Evolutionary conservation across 2,888 invertebrate species (phyloP).

Genomic region (Homarus gammarus): DNA sequence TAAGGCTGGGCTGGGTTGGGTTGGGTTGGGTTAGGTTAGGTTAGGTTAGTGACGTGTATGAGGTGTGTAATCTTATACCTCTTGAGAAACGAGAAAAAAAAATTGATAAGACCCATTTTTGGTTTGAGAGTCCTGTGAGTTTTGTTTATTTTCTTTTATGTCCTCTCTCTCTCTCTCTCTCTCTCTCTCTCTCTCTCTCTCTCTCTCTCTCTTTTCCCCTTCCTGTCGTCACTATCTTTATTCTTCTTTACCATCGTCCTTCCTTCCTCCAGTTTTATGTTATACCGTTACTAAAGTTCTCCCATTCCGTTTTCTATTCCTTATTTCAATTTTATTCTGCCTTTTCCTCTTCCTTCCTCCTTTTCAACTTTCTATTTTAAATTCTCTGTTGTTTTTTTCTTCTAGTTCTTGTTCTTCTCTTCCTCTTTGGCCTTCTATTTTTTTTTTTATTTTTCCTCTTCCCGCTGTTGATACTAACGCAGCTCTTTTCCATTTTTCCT

Average conservation of each 20-base stretch:
- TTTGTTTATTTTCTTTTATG: neutral
- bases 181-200: neutral
- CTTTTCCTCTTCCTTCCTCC: neutral
- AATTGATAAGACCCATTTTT: too few relatives aligned
- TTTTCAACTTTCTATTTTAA: neutral
- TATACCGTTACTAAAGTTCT: too few relatives aligned
- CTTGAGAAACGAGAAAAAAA: too few relatives aligned
- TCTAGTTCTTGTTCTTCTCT: neutral
- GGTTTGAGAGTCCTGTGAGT: neutral
- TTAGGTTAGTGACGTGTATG: too few relatives aligned
- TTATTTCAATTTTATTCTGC: neutral
- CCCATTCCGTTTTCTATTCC: neutral
- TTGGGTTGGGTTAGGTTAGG: too few relatives aligned
- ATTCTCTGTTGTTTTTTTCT: neutral
- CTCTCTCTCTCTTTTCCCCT: neutral
- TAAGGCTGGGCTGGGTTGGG: too few relatives aligned
- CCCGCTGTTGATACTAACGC: neutral
- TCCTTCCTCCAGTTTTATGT: neutral
- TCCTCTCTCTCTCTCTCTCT: neutral
- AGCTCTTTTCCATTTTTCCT: neutral
- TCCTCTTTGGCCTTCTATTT: neutral
- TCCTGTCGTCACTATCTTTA: neutral
- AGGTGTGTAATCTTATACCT: too few relatives aligned
- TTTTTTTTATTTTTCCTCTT: neutral
- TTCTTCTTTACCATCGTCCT: neutral